Base-by-base conservation (phyloP, 2,113 vertebrate genomes). In the Stomatorhinus ivindoensis region DNA sequence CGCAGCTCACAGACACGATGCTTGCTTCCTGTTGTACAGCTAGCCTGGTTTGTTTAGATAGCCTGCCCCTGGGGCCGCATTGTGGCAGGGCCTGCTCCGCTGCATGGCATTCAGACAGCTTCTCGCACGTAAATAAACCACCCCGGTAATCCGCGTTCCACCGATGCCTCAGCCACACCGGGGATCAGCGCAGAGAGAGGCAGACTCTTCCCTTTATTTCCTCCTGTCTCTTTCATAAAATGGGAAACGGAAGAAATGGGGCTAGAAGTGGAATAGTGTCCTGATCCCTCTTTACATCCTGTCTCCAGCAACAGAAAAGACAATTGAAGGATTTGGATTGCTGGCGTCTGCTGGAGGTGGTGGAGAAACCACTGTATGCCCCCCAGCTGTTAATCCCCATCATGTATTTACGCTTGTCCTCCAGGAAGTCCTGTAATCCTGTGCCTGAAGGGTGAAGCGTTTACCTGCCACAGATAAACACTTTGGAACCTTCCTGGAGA, bases 121-220 rank as follows among this genome's bases (percentile, higher is more conserved):
- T 76, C 47, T 86, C 42, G 8, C 69, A 80, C 65, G 10, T 90
- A 50, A 87, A 90, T 87, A 44, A 90, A 19, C 35, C 39, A 27
- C n/a, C 84, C 5, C 42, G 47, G 46, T 90, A 90, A 90, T 90
- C 85, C 31, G 4, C 8, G 15, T 4, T 6, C 53, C 47, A 6
- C 39, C 44, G 3, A 9, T n/a, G 82, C 46, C 46, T 44, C 82
- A 46, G 84, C 17, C 27, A 31, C 55, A 10, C 39, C 1, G 39
- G 1, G 15, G 83, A 31, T n/a, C 55, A n/a, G 24, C 48, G 58
- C 15, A 27, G 46, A 35, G 48, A 76, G 10, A 27, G 47, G 15
- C 35, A 42, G 58, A 39, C 8, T 42, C 31, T 87, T 87, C 39
- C 27, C 21, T 48, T 87, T 76, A 76, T 76, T 48, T 51, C 19